Base-by-base conservation (phyloP, 1,140 invertebrate species). In the Steinernema feltiae region DNA sequence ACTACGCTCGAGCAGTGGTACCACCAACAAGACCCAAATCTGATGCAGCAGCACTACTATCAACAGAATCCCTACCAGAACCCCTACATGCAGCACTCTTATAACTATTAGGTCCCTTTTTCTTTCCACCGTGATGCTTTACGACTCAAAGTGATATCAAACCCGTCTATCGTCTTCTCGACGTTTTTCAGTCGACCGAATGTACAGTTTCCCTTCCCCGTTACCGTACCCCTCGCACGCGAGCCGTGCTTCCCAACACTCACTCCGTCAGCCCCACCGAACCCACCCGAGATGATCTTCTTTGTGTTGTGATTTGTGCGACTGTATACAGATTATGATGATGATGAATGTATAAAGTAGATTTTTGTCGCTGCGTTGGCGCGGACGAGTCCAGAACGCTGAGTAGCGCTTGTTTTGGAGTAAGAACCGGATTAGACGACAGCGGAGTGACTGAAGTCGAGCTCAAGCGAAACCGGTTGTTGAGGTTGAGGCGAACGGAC, bases 281-380 rank as follows among this genome's bases (percentile, higher is more conserved):
- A 7, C 7, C 35, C 35, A 41, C 35, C 35, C 35, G 35, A 41
- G 7, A 41, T 41, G 53, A 63, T 63, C 53, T 63, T 63, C 53
- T 18, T 63, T 63, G 53, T 63, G 53, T 63, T 63, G 53, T 63
- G 53, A 41, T 18, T 41, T 41, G n/a, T 41, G 35, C 18, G 35
- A 63, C 53, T 63, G 3, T 63, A 63, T 63, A 63, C 53, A 63
- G 53, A 63, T 63, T 63, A 63, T 63, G 53, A 63, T 63, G 41
- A 46, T 46, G 53, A 63, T 63, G 53, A 63, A 63, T 63, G 53
- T 63, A 63, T 63, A 63, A 63, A 63, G 53, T 63, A 63, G 53
- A 63, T 63, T 63, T 63, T 63, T 63, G 53, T 63, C 53, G 35
- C 18, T 41, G n/a, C n/a, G n/a, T n/a, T n/a, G n/a, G n/a, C 53